Percentiles rank a stretch among this genome's conserved stretches.
Conservation (phyloP, 2,113 vertebrate species). For the Trematocara unimaculatum region DNA sequence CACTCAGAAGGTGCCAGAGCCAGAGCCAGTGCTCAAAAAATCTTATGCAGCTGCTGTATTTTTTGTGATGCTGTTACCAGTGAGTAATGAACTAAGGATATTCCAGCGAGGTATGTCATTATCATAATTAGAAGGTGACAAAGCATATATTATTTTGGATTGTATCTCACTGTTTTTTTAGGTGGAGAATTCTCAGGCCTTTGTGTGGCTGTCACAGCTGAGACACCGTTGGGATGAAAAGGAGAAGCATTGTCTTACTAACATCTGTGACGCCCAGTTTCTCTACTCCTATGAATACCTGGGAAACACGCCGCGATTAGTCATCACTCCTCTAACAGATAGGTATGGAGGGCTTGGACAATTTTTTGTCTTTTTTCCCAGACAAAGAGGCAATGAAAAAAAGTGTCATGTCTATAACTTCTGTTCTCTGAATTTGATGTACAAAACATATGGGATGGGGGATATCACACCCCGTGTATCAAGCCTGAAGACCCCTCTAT, state of each 20-base stretch:
- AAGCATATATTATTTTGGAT: slow-evolving; percentile 1
- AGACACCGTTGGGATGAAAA: slow-evolving; percentile 88
- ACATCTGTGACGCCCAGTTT: slow-evolving; percentile 95
- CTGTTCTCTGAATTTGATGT: background rate
- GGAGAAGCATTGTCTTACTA: slow-evolving; percentile 85
- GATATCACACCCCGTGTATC: background rate
- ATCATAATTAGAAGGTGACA: slow-evolving; percentile 23
- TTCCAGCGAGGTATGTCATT: slow-evolving; percentile 6
- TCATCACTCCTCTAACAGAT: slow-evolving; percentile 95
- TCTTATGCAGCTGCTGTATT: background rate
- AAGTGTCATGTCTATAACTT: background rate
- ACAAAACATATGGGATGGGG: background rate
- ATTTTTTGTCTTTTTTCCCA: background rate
- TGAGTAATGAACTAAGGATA: slow-evolving; percentile 8
- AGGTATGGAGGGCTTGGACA: slow-evolving; percentile 66
- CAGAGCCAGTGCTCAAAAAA: background rate
- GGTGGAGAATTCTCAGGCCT: slow-evolving; percentile 89
- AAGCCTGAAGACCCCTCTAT: background rate
- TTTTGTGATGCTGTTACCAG: background rate
- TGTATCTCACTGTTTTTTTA: slow-evolving; percentile 37
- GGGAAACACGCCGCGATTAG: slow-evolving; percentile 91
- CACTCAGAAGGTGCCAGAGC: slow-evolving; percentile 88
- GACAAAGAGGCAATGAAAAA: background rate
- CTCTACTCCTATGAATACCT: slow-evolving; percentile 93
- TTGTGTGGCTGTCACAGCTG: slow-evolving; percentile 92